These are phyloP conservation scores for Podarcis cretensis DNA, from an alignment of 2,113 vertebrate species.

Conservation along the genomic window DNA sequence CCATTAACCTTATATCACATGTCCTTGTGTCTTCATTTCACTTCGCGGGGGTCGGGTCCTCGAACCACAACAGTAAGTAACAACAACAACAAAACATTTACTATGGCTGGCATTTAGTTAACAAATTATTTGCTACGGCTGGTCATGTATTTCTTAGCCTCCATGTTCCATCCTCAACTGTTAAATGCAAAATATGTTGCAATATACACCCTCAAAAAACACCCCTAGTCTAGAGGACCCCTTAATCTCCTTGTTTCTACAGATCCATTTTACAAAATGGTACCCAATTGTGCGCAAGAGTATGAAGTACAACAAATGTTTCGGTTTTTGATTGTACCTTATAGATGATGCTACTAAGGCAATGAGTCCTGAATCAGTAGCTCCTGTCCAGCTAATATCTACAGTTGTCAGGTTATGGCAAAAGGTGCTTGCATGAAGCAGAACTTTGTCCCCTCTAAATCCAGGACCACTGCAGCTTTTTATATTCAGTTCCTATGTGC, in stretches of 20 bases:
- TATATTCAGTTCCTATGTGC: constrained; percentile 65
- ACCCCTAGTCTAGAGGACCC: too few species aligned
- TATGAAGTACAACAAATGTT: too few species aligned
- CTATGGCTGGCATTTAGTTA: neutral
- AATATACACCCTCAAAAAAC: too few species aligned
- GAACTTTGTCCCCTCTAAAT: constrained; percentile 62
- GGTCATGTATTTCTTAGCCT: neutral
- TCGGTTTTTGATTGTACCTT: constrained; percentile 32
- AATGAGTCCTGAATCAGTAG: constrained; percentile 66
- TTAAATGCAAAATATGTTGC: neutral
- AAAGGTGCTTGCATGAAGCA: constrained; percentile 56
- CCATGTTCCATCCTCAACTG: neutral
- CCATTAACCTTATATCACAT: too few species aligned
- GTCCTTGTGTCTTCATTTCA: too few species aligned
- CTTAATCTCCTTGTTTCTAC: neutral
- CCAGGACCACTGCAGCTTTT: constrained; percentile 64
- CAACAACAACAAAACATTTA: neutral
- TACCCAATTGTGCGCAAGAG: neutral
- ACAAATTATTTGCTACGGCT: neutral
- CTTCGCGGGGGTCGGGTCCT: too few species aligned
- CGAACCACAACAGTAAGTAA: neutral
- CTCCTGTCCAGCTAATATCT: constrained; percentile 70
- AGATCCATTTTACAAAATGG: neutral
- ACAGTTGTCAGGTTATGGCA: constrained; percentile 59
- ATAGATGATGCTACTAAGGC: constrained; percentile 50